Percentiles rank a stretch among this genome's conserved stretches.
Evolutionary conservation across 92 coral and sea anemone genomes (phyloP).

Genomic region (Epizoanthus scotinus): DNA sequence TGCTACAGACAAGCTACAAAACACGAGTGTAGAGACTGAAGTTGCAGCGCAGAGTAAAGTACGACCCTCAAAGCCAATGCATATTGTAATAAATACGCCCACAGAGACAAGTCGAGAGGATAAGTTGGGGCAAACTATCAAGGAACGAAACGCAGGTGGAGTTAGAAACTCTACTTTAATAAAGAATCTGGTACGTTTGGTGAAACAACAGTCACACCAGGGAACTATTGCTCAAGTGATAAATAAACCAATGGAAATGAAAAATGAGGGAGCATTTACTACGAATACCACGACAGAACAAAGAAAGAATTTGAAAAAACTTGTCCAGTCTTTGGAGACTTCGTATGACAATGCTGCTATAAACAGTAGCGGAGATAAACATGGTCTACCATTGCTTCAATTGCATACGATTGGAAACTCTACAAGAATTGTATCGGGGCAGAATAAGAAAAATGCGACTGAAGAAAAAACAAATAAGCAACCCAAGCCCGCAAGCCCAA

Average conservation of each 20-base stretch:
- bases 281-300: background rate
- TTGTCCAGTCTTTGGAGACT: conserved; percentile 12
- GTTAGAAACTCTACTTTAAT: background rate
- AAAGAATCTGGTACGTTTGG: background rate
- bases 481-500: background rate
- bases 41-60: background rate
- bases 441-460: background rate
- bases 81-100: no score
- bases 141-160: background rate
- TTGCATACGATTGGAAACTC: background rate
- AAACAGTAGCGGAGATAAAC: background rate
- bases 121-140: background rate
- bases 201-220: background rate
- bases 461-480: background rate
- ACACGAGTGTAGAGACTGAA: no score
- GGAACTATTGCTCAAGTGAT: background rate
- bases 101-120: background rate
- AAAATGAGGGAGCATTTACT: background rate
- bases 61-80: background rate
- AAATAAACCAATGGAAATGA: background rate
- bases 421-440: no score
- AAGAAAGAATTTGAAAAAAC: conserved; percentile 17
- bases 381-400: background rate
- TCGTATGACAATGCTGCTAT: background rate
- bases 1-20: background rate